Conservation (phyloP, 1,140 invertebrate genomes). For the Drusus annulatus region DNA sequence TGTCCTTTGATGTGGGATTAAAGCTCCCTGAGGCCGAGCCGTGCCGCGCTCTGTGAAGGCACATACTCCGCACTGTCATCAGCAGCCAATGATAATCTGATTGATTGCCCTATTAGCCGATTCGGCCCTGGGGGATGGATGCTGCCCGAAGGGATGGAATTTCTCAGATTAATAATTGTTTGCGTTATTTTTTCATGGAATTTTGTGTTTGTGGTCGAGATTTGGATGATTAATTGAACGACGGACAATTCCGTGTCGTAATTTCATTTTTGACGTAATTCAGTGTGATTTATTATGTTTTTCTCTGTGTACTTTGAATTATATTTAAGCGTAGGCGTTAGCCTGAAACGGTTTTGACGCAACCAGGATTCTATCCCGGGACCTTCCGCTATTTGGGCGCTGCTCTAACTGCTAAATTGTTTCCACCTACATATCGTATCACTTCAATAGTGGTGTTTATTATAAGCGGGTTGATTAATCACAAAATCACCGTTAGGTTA, state of each 20-base stretch:
- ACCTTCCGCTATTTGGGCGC: no score
- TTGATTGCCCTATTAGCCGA: constrained; percentile 51
- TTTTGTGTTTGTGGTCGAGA: background rate
- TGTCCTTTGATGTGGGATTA: background rate
- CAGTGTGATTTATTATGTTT: background rate
- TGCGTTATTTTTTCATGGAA: background rate
- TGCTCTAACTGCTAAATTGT: no score
- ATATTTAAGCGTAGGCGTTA: no score
- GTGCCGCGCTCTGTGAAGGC: background rate
- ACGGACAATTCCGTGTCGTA: background rate
- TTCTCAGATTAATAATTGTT: constrained; percentile 11
- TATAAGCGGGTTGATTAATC: no score
- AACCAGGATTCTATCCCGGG: no score
- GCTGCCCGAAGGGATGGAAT: background rate
- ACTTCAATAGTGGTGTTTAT: no score
- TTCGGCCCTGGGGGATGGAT: background rate
- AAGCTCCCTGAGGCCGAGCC: background rate
- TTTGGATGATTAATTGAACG: background rate
- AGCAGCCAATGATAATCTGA: constrained; percentile 51
- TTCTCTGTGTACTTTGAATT: background rate
- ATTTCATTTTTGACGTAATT: background rate
- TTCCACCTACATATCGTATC: no score
- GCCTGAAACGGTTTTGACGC: no score
- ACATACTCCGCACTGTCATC: constrained; percentile 36
- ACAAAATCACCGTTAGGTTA: no score